These are phyloP conservation scores for Meghimatium bilineatum DNA, from an alignment of 2,888 invertebrate genomes.

Conservation along the genomic window DNA sequence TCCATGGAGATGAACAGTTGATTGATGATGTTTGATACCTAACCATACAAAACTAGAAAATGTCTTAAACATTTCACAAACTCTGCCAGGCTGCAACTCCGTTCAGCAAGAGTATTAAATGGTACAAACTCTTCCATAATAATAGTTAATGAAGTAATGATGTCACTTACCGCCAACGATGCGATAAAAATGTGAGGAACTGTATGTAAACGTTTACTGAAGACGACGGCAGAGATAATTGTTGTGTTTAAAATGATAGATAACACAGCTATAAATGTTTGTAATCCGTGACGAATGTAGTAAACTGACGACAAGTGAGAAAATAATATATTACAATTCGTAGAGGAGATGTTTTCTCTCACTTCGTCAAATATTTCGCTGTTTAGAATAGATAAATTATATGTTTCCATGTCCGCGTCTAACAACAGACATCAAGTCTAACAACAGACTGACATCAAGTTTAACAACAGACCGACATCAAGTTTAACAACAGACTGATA, in stretches of 20 bases:
- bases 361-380: too few species aligned
- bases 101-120: too few species aligned
- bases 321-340: too few species aligned
- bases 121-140: background rate
- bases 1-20: slow-evolving; percentile 5
- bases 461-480: too few species aligned
- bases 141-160: background rate
- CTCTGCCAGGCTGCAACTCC: background rate
- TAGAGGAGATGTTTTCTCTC: too few species aligned
- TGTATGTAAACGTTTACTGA: background rate
- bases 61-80: too few species aligned
- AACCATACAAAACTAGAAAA: background rate
- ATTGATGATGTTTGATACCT: background rate
- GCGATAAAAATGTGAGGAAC: slow-evolving; percentile 10
- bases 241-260: background rate
- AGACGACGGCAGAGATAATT: background rate
- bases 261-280: background rate
- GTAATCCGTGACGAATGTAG: background rate
- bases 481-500: too few species aligned
- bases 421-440: too few species aligned
- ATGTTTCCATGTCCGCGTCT: too few species aligned
- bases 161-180: slow-evolving; percentile 5
- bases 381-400: too few species aligned
- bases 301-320: too few species aligned
- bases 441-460: too few species aligned